Percentiles rank a stretch among this genome's conserved stretches.
These are phyloP conservation scores for Lysandra coridon DNA, from an alignment of 2,888 invertebrate species.

Conservation along the genomic window DNA sequence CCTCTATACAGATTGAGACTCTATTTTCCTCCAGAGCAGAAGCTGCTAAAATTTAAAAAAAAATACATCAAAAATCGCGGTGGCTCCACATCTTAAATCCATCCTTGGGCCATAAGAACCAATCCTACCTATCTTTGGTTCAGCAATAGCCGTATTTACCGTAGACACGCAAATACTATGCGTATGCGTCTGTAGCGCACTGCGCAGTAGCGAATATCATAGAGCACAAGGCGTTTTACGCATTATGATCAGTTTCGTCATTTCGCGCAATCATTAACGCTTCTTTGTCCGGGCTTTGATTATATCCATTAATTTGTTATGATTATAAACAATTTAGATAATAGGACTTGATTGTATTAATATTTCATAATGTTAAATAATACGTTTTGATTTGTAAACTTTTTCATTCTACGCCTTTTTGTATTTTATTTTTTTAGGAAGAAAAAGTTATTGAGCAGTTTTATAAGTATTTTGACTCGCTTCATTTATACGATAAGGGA, in stretches of 20 bases:
- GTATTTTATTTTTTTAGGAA: no score
- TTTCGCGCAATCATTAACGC: background rate
- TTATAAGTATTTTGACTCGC: no score
- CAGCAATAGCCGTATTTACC: no score
- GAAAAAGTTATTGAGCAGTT: background rate
- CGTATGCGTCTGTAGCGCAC: background rate
- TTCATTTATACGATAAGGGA: no score
- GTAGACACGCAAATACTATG: no score
- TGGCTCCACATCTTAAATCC: no score
- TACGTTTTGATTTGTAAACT: background rate
- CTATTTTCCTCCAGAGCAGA: no score
- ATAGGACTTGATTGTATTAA: background rate
- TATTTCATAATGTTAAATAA: slow-evolving; percentile 8
- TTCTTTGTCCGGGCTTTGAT: slow-evolving; percentile 3
- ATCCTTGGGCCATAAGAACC: no score
- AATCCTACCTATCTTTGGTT: no score
- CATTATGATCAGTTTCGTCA: background rate
- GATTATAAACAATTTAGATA: slow-evolving; percentile 10
- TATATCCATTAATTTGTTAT: slow-evolving; percentile 15
- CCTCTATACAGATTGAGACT: no score
- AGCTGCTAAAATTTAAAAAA: no score
- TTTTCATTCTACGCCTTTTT: background rate
- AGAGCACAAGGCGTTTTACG: background rate
- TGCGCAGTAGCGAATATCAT: slow-evolving; percentile 12
- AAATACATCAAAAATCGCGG: no score